Conservation (phyloP, 64 coral and sea anemone genomes). For the Actinia equina region DNA sequence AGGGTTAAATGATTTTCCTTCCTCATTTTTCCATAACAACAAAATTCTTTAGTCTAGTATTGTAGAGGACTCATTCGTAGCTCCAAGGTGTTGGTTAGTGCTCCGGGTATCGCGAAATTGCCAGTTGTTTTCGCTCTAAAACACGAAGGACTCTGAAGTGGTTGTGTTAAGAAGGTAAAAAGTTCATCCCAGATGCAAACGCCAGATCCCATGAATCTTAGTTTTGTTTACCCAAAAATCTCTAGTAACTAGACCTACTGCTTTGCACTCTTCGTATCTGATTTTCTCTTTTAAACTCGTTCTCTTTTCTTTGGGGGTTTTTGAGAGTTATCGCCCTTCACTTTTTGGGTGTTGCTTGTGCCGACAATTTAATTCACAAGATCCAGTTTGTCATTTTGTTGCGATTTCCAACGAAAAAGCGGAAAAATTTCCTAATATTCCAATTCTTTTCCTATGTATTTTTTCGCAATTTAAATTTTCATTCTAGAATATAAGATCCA, state of each 20-base stretch:
- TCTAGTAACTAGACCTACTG: not conserved
- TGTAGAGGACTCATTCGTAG: not conserved
- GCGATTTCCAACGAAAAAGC: not conserved
- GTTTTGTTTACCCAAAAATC: constrained; percentile 19
- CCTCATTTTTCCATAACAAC: constrained; percentile 21
- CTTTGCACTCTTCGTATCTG: not conserved
- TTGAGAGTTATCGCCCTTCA: not conserved
- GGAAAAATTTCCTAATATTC: not conserved
- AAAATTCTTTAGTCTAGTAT: not conserved
- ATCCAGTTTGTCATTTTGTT: not conserved
- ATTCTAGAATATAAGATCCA: not conserved
- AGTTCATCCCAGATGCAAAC: not conserved
- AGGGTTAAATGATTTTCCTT: not conserved
- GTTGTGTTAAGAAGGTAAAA: not conserved
- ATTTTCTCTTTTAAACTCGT: not conserved
- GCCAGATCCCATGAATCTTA: constrained; percentile 4
- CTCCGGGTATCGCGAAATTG: not conserved
- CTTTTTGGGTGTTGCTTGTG: constrained; percentile 1
- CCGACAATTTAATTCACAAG: constrained; percentile 14
- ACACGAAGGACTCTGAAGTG: constrained; percentile 14
- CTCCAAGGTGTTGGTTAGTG: not conserved
- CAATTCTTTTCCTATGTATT: not conserved
- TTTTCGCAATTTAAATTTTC: not conserved
- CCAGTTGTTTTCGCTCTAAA: not conserved
- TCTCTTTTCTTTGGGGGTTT: not conserved